Conservation (phyloP, 2,888 invertebrate species). For the Meloe dianella region DNA sequence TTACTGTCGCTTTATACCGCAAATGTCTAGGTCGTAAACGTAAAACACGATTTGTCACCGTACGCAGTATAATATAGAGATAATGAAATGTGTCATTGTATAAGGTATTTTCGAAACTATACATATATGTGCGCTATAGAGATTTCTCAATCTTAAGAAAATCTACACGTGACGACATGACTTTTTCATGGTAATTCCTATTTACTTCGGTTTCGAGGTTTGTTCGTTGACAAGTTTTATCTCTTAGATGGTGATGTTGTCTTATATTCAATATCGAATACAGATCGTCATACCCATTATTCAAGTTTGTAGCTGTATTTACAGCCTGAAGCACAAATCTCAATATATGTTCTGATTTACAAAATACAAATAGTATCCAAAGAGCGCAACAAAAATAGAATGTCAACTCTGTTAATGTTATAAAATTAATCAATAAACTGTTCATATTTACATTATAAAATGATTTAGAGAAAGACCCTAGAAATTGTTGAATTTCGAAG, state of each 20-base stretch:
- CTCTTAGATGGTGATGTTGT: slow-evolving; percentile 50
- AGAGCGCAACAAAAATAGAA: not conserved
- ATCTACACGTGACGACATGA: slow-evolving; percentile 51
- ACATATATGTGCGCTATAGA: slow-evolving; percentile 42
- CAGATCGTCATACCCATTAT: slow-evolving; percentile 48
- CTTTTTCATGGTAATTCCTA: slow-evolving; percentile 53
- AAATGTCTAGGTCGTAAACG: slow-evolving; percentile 43
- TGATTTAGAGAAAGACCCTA: not conserved
- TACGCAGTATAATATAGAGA: slow-evolving; percentile 31
- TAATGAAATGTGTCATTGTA: slow-evolving; percentile 36
- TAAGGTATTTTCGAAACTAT: slow-evolving; percentile 41
- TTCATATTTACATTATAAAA: not conserved
- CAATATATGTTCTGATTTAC: slow-evolving; percentile 44
- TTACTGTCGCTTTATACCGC: slow-evolving; percentile 38
- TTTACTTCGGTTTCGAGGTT: slow-evolving; percentile 49
- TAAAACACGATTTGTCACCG: slow-evolving; percentile 45
- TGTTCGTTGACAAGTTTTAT: slow-evolving; percentile 54
- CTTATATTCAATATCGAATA: slow-evolving; percentile 54
- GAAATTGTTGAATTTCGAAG: not conserved
- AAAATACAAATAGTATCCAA: not conserved
- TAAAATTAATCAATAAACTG: not conserved
- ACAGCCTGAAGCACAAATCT: slow-evolving; percentile 42
- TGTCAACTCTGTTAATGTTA: not conserved
- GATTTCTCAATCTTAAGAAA: slow-evolving; percentile 49
- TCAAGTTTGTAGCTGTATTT: slow-evolving; percentile 38